These are phyloP conservation scores for Drosophila ironensis DNA, from an alignment of 1,140 invertebrate genomes.

Conservation along the genomic window DNA sequence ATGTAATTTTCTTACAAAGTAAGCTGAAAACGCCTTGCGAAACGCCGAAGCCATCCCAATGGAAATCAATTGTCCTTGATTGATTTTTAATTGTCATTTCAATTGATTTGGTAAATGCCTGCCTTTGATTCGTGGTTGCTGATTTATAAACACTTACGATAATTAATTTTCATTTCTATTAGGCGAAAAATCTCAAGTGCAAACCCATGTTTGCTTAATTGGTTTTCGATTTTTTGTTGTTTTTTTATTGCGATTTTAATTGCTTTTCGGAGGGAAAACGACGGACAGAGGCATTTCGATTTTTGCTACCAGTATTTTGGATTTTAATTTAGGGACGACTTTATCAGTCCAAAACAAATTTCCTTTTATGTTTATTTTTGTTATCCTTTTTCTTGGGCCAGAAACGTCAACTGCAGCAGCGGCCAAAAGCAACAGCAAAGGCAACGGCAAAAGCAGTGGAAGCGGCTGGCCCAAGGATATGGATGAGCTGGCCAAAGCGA, in stretches of 20 bases:
- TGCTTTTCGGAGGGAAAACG: constrained; percentile 1
- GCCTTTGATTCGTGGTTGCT: too few relatives aligned
- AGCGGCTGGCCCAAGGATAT: too few relatives aligned
- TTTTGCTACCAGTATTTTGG: constrained; percentile 9
- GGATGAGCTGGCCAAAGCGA: neutral
- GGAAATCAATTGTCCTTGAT: neutral
- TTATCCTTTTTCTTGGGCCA: constrained; percentile 27
- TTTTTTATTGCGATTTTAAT: constrained; percentile 17
- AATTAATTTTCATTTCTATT: neutral
- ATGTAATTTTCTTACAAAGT: too few relatives aligned
- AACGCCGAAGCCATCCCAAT: neutral
- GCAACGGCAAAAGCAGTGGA: too few relatives aligned
- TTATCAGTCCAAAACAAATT: constrained; percentile 14
- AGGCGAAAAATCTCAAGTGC: neutral
- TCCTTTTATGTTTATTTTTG: constrained; percentile 38
- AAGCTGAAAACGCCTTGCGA: too few relatives aligned
- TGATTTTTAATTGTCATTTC: neutral
- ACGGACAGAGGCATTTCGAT: neutral
- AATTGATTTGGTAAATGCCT: neutral
- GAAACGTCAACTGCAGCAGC: constrained; percentile 47
- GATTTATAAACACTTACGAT: neutral
- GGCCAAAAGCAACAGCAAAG: neutral
- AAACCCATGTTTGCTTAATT: neutral
- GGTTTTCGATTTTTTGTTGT: constrained; percentile 4
- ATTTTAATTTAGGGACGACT: constrained; percentile 20